A percentile compares a stretch with the other conserved stretches of the same genome.
Conservation (phyloP, 2,113 vertebrate species). For the Ivindomyrus marchei region DNA sequence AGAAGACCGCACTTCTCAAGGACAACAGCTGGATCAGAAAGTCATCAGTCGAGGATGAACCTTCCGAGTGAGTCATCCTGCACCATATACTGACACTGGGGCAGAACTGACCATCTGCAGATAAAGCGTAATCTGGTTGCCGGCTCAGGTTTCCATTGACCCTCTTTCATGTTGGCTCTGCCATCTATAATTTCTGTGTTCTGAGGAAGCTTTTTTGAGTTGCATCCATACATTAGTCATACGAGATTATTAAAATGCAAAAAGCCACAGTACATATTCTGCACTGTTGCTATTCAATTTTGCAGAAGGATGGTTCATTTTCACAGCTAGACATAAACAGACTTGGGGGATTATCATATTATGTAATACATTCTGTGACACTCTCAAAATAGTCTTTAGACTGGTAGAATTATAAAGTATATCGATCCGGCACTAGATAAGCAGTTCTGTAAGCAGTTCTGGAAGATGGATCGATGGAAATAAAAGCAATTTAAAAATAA, state of each 20-base stretch:
- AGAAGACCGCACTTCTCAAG: constrained; percentile 66
- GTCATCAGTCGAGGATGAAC: constrained; percentile 63
- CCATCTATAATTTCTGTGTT: neutral
- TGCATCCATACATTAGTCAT: neutral
- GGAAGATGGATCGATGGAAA: neutral
- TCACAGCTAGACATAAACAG: neutral
- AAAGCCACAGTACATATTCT: neutral
- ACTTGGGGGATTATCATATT: neutral
- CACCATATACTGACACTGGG: neutral
- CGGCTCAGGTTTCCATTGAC: neutral
- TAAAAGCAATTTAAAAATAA: neutral
- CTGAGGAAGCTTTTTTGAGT: neutral
- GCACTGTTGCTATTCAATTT: neutral
- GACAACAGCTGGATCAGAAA: constrained; percentile 90
- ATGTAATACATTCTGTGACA: constrained; percentile 4
- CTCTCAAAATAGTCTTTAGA: neutral
- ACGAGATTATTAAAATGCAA: neutral
- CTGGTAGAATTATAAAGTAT: neutral
- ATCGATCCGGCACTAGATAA: neutral
- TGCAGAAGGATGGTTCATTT: neutral
- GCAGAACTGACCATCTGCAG: neutral
- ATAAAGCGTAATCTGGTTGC: neutral
- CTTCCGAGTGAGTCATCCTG: constrained; percentile 52
- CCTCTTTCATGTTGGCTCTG: neutral
- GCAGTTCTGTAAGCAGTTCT: neutral